These are phyloP conservation scores for Scaptomyza parva DNA, from an alignment of 2,888 invertebrate genomes.

Conservation along the genomic window DNA sequence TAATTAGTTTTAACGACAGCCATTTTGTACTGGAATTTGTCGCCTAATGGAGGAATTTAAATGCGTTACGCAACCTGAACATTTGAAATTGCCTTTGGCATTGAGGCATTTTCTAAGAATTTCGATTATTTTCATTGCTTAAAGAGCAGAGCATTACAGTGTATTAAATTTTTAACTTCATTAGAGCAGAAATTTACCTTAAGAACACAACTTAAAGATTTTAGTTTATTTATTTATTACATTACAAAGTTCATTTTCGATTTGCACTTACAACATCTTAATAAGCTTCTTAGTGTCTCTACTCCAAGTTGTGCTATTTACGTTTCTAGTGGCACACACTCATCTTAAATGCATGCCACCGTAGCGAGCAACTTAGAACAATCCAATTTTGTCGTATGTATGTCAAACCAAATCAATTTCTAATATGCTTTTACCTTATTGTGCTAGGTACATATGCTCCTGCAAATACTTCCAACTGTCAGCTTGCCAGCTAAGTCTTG, in stretches of 20 bases:
- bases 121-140: conserved; percentile 3
- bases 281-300: not conserved
- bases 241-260: not conserved
- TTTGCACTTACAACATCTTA: not conserved
- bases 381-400: conserved; percentile 26
- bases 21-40: conserved; percentile 66
- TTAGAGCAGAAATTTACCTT: not conserved
- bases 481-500: conserved; percentile 20
- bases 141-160: not conserved
- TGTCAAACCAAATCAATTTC: conserved; percentile 48
- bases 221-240: not conserved
- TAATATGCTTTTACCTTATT: conserved; percentile 47
- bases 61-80: conserved; percentile 22
- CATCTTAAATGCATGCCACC: conserved; percentile 31
- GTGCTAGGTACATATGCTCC: conserved; percentile 9
- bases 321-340: conserved; percentile 12
- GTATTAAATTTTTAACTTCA: not conserved
- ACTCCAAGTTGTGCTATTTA: not conserved
- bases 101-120: not conserved
- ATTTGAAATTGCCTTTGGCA: conserved; percentile 10
- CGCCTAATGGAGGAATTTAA: conserved; percentile 38
- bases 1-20: conserved; percentile 77
- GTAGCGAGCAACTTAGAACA: conserved; percentile 23
- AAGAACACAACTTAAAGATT: not conserved
- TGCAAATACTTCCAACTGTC: conserved; percentile 28